Evolutionary conservation across 2,113 vertebrate species (phyloP).

Genomic region (Isichthys henryi): DNA sequence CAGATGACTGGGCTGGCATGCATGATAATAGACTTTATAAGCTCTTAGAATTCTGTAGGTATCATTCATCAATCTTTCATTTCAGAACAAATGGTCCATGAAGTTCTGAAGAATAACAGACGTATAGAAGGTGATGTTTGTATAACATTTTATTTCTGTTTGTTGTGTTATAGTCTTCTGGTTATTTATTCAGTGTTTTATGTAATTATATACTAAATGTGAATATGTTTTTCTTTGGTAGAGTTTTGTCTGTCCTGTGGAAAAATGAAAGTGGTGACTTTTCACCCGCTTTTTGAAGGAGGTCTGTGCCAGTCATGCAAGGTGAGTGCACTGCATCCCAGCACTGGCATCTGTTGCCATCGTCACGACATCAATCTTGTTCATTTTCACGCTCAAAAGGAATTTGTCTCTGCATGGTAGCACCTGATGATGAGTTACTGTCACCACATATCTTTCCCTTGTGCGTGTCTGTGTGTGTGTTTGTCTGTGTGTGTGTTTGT

Average conservation of each 20-base stretch:
- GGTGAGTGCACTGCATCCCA: slow-evolving; percentile 39
- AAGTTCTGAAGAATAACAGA: slow-evolving; percentile 53
- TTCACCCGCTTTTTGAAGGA: slow-evolving; percentile 84
- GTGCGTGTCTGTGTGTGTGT: background rate
- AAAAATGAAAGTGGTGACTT: slow-evolving; percentile 55
- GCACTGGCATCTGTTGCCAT: background rate
- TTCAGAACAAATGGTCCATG: slow-evolving; percentile 65
- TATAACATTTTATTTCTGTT: background rate
- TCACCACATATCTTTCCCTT: background rate
- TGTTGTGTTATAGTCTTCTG: background rate
- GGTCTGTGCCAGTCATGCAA: slow-evolving; percentile 77
- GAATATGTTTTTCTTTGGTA: slow-evolving; percentile 37
- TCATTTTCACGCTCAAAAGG: background rate
- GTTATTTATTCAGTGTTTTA: background rate
- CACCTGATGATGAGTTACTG: background rate
- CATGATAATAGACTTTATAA: background rate
- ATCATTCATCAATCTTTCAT: background rate
- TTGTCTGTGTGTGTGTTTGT: background rate
- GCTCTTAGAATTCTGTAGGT: background rate
- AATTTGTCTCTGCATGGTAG: background rate
- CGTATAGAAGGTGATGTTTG: slow-evolving; percentile 68
- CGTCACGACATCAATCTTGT: background rate
- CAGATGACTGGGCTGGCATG: background rate
- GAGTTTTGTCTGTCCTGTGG: slow-evolving; percentile 83
- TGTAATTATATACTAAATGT: background rate